These are phyloP conservation scores for Nematolebias whitei DNA, from an alignment of 2,113 vertebrate species.

Conservation along the genomic window DNA sequence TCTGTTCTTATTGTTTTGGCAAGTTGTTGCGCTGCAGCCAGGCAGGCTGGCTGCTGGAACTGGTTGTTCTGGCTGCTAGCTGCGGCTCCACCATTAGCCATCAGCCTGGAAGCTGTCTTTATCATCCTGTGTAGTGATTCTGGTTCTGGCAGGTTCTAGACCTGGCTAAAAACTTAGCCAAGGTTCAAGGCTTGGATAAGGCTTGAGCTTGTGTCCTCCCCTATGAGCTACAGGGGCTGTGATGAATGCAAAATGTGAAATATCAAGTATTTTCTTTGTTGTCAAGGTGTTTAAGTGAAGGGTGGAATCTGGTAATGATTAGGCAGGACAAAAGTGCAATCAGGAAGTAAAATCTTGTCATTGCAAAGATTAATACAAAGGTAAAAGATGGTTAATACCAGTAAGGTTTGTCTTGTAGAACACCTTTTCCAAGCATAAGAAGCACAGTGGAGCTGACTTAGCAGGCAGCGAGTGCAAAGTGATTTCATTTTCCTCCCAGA, in stretches of 20 bases:
- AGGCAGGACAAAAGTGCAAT: constrained; percentile 15
- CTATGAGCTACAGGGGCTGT: constrained; percentile 12
- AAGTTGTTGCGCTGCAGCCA: constrained; percentile 41
- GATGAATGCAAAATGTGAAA: constrained; percentile 32
- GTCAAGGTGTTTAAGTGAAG: constrained; percentile 15
- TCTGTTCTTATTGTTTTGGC: constrained; percentile 49
- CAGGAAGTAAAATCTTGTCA: constrained; percentile 8
- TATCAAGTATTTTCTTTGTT: constrained; percentile 5
- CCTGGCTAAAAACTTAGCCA: constrained; percentile 55
- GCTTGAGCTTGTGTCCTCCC: constrained; percentile 20
- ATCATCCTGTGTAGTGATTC: constrained; percentile 26
- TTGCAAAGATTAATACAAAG: constrained; percentile 9
- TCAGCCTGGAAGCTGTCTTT: constrained; percentile 53
- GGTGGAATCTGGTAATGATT: not conserved
- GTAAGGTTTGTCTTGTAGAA: constrained; percentile 23
- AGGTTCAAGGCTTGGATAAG: no score
- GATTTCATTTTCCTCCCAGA: constrained; percentile 61
- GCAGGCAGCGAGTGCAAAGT: constrained; percentile 45
- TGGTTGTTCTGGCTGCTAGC: constrained; percentile 28
- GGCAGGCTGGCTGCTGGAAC: constrained; percentile 44
- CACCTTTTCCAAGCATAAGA: constrained; percentile 21
- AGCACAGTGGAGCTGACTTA: constrained; percentile 54
- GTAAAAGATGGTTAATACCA: constrained; percentile 19
- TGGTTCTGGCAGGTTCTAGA: constrained; percentile 12
- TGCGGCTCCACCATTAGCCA: constrained; percentile 31